A percentile compares a stretch with the other conserved stretches of the same genome.
Conservation (phyloP, 2,113 vertebrate genomes). For the Felis catus region DNA sequence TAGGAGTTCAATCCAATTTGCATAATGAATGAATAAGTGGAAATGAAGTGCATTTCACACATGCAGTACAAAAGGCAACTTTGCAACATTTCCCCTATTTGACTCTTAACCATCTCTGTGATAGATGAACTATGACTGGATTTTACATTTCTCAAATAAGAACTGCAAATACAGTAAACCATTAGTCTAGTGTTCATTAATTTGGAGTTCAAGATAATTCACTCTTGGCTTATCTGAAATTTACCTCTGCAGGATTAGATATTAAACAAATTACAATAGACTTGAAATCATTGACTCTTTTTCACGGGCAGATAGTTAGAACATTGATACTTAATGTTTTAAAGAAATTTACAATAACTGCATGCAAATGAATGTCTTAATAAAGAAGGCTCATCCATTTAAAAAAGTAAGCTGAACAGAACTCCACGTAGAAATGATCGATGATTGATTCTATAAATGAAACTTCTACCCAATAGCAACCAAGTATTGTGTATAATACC, state of each 20-base stretch:
- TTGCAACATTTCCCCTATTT: background rate
- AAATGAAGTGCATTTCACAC: background rate
- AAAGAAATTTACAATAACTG: background rate
- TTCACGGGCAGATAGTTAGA: background rate
- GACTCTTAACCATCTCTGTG: background rate
- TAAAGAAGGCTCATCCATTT: background rate
- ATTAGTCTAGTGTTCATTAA: constrained; percentile 34
- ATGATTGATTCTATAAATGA: background rate
- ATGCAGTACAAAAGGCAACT: background rate
- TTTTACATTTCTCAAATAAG: constrained; percentile 34
- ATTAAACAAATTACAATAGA: background rate
- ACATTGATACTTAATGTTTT: background rate
- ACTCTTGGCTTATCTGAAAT: background rate
- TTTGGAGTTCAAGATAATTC: constrained; percentile 40
- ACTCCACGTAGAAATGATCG: background rate
- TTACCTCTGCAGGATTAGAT: background rate
- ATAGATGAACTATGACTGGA: background rate
- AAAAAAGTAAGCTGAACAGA: background rate
- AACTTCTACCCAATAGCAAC: background rate
- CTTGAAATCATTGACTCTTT: background rate
- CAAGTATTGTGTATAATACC: background rate
- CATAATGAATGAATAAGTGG: constrained; percentile 10
- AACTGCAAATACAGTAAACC: background rate
- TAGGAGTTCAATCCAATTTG: background rate
- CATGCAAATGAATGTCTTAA: background rate